Conservation (phyloP, 2,888 invertebrate species). For the Limnephilus lunatus region DNA sequence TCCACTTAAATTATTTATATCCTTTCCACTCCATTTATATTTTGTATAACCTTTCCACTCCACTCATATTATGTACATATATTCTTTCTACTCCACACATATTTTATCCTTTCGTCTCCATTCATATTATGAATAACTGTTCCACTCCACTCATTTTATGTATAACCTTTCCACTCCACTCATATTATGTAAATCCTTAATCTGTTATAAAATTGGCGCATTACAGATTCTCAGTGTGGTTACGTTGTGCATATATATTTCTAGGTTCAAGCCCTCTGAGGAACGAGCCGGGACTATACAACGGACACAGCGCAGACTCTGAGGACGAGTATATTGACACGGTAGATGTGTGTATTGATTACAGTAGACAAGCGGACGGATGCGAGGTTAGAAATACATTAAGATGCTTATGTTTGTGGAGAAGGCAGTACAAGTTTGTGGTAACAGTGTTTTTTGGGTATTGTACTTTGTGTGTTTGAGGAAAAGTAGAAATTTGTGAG, state of each 20-base stretch:
- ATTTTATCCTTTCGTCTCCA: too few relatives aligned
- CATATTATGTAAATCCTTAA: not conserved
- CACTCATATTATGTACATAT: not conserved
- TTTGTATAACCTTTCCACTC: not conserved
- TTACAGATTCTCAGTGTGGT: not conserved
- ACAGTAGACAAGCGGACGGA: constrained; percentile 17
- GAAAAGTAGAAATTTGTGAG: not conserved
- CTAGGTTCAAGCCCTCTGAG: constrained; percentile 21
- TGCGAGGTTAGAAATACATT: not conserved
- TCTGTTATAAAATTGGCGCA: not conserved
- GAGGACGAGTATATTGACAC: constrained; percentile 91
- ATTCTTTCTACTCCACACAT: too few relatives aligned
- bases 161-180: not conserved
- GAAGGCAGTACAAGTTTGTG: not conserved
- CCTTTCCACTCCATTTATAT: not conserved
- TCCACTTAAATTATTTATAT: too few relatives aligned
- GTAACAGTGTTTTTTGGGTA: not conserved
- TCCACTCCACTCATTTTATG: too few relatives aligned
- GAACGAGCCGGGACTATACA: constrained; percentile 68
- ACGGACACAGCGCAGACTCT: constrained; percentile 79
- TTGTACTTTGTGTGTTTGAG: not conserved
- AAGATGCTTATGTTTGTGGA: not conserved
- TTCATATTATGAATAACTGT: too few relatives aligned
- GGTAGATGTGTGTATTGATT: constrained; percentile 80
- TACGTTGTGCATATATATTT: constrained; percentile 17